Percentiles rank a stretch among this genome's conserved stretches.
These are phyloP conservation scores for Pachyuromys duprasi DNA, from an alignment of 2,797 vertebrate genomes.

Conservation along the genomic window DNA sequence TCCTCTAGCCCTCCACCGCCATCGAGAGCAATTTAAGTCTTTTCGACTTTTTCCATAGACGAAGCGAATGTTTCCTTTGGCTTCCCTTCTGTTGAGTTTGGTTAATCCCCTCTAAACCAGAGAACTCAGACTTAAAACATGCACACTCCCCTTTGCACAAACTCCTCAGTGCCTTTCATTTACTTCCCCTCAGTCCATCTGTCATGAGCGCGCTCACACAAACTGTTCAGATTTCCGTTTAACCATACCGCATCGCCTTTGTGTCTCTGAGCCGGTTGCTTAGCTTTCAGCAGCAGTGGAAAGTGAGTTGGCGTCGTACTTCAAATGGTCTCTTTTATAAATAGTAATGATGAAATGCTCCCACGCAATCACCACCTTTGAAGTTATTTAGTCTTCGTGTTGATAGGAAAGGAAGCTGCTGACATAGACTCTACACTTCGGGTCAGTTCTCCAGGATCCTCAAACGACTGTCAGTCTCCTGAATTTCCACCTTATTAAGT, in stretches of 20 bases:
- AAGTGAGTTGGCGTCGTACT: neutral
- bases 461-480: neutral
- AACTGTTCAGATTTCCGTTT: constrained; percentile 8
- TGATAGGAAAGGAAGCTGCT: constrained; percentile 40
- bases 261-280: neutral
- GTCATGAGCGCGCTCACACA: neutral
- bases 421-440: neutral
- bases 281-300: neutral
- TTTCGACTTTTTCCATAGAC: constrained; percentile 61
- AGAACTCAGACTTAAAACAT: constrained; percentile 15
- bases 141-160: constrained; percentile 22
- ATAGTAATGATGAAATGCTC: neutral
- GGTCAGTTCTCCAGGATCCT: neutral
- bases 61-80: constrained; percentile 63
- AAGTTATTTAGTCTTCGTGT: constrained; percentile 29
- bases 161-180: constrained; percentile 34
- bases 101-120: constrained; percentile 63
- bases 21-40: constrained; percentile 59
- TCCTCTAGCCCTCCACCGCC: constrained; percentile 18
- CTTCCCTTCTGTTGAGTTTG: constrained; percentile 51
- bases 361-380: neutral
- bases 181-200: neutral
- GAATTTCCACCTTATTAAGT: constrained; percentile 2
- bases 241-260: constrained; percentile 13
- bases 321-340: constrained; percentile 45